phyloP scores from a whole-genome alignment of 2,797 vertebrate species.

The Pipistrellus pygmaeus region DNA sequence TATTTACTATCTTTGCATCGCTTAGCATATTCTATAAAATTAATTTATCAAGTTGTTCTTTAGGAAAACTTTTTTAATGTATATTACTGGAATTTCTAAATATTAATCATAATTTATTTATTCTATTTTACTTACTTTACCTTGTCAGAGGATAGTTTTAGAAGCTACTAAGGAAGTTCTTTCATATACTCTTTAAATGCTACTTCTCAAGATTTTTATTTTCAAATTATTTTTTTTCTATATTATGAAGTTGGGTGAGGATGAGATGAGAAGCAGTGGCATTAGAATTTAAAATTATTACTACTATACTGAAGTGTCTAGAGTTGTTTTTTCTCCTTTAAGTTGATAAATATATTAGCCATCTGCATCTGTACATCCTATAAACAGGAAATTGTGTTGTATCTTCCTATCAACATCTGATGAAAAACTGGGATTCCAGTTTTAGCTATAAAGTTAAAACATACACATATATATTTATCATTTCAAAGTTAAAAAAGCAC shows the following conservation, averaged over 20 bases:
- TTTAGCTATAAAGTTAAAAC: conserved; percentile 31
- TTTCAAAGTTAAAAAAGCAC: not conserved
- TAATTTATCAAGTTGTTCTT: conserved; percentile 12
- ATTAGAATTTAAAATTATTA: not conserved
- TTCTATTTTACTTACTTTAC: conserved; percentile 15
- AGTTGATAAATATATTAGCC: not conserved
- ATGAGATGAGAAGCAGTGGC: not conserved
- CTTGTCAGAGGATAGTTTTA: not conserved
- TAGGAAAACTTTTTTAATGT: not conserved
- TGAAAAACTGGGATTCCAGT: not conserved
- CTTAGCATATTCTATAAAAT: not conserved
- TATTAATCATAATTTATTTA: not conserved
- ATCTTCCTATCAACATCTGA: not conserved
- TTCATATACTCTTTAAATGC: not conserved
- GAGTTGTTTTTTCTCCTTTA: conserved; percentile 40
- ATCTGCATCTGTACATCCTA: not conserved
- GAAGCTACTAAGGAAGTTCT: conserved; percentile 31
- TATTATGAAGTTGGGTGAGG: not conserved
- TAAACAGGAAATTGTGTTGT: not conserved
- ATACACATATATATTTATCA: not conserved
- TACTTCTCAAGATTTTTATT: not conserved
- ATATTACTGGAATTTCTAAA: conserved; percentile 38
- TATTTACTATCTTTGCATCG: not conserved
- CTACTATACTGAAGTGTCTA: not conserved
- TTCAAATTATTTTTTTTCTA: conserved; percentile 27